Evolutionary conservation across 35 echinoderm and acorn worm species (phyloP).

Genomic region (Anneissia japonica): DNA sequence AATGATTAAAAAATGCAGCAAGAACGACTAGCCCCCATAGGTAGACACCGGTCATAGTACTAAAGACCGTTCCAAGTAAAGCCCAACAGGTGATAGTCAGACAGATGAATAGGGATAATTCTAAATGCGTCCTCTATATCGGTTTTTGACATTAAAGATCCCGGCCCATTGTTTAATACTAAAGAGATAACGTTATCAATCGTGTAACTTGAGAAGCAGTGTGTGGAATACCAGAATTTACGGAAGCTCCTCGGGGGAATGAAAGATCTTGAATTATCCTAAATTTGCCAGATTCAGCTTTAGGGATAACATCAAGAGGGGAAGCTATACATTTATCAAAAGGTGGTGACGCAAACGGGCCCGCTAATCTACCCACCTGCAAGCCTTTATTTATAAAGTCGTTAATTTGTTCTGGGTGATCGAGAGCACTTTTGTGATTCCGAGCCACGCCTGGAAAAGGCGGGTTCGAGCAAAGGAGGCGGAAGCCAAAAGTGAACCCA

Average conservation of each 20-base stretch:
- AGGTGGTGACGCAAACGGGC: not conserved
- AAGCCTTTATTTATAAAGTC: not conserved
- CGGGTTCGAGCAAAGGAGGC: no score
- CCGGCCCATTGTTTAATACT: not conserved
- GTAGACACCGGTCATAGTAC: conserved; percentile 21
- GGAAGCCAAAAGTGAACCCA: no score
- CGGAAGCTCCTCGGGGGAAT: conserved; percentile 19
- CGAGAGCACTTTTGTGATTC: not conserved
- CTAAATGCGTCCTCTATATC: conserved; percentile 49
- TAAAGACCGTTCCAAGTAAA: conserved; percentile 2
- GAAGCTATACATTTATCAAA: not conserved
- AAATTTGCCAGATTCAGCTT: conserved; percentile 17
- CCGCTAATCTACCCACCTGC: not conserved
- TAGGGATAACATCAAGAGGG: not conserved
- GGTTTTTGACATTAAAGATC: conserved; percentile 19
- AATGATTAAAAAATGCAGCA: conserved; percentile 28
- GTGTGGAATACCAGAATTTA: conserved; percentile 29
- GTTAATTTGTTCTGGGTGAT: not conserved
- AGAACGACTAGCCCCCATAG: conserved; percentile 19
- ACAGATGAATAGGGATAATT: conserved; percentile 17
- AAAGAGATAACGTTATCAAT: conserved; percentile 30
- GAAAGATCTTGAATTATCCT: conserved; percentile 42
- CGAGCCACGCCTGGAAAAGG: not conserved
- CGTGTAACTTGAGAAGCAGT: conserved; percentile 6
- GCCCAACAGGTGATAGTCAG: conserved; percentile 30